Conservation (phyloP, 2,888 invertebrate species). For the Drosophila mercatorum region DNA sequence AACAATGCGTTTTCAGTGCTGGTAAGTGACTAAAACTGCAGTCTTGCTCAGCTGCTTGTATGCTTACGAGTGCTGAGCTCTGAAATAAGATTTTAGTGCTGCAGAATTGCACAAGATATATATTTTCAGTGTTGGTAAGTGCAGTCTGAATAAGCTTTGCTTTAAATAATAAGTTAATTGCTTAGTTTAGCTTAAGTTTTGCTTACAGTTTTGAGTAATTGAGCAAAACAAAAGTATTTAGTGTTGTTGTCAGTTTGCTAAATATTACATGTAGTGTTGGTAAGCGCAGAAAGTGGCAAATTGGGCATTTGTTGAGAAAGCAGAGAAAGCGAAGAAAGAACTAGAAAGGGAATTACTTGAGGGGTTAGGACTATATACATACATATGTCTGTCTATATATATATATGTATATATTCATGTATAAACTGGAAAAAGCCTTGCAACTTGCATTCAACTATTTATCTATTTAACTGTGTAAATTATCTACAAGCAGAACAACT, state of each 20-base stretch:
- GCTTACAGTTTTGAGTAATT: not conserved
- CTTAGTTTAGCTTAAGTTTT: not conserved
- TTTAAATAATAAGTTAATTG: not conserved
- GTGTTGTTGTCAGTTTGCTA: not conserved
- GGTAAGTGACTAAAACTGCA: not conserved
- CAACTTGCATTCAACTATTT: not conserved
- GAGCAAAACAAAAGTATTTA: not conserved
- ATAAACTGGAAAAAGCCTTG: not conserved
- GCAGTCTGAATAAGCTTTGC: not conserved
- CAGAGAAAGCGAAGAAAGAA: not conserved
- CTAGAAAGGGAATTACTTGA: not conserved
- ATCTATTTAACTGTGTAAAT: conserved; percentile 40
- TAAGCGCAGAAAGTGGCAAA: not conserved
- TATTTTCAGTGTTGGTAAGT: not conserved
- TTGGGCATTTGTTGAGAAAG: not conserved
- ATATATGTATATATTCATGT: not conserved
- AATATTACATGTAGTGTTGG: not conserved
- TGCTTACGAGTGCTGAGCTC: too few species aligned
- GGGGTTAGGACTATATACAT: not conserved
- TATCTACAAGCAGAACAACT: conserved; percentile 41
- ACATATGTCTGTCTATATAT: not conserved
- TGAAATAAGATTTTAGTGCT: not conserved
- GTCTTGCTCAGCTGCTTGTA: not conserved
- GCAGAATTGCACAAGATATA: not conserved
- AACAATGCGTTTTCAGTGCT: not conserved